These are phyloP conservation scores for Chaenocephalus aceratus DNA, from an alignment of 2,113 vertebrate genomes.

Conservation along the genomic window DNA sequence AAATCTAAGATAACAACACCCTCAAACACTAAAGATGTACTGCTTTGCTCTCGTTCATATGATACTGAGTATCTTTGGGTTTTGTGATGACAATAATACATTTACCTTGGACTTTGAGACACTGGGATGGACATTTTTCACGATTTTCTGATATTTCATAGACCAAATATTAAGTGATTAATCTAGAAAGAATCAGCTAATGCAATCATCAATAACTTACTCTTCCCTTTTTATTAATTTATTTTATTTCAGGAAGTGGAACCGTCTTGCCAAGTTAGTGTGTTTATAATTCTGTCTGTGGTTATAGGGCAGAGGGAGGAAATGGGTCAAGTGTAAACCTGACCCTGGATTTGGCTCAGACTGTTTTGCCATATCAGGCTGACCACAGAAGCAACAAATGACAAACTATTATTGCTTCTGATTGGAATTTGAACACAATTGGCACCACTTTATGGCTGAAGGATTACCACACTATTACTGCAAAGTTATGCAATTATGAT, in stretches of 20 bases:
- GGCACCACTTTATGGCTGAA: slow-evolving; percentile 11
- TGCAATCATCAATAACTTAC: no score
- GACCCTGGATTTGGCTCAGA: slow-evolving; percentile 4
- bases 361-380: background rate
- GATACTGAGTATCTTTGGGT: no score
- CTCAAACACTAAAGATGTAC: no score
- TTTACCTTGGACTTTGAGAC: no score
- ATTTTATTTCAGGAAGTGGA: background rate
- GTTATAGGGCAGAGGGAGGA: background rate
- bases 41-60: no score
- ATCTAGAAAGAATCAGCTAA: no score
- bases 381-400: background rate
- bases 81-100: no score
- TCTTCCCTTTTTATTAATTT: background rate
- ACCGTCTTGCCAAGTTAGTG: no score
- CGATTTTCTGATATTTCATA: no score
- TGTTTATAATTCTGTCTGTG: background rate
- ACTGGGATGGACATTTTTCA: no score
- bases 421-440: slow-evolving; percentile 59
- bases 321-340: background rate
- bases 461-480: background rate
- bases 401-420: background rate
- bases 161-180: no score
- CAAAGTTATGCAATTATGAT: slow-evolving; percentile 1
- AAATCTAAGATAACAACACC: slow-evolving; percentile 25